Percentiles rank a stretch among this genome's conserved stretches.
These are phyloP conservation scores for Chelonia mydas DNA, from an alignment of 2,797 vertebrate species.

Conservation along the genomic window DNA sequence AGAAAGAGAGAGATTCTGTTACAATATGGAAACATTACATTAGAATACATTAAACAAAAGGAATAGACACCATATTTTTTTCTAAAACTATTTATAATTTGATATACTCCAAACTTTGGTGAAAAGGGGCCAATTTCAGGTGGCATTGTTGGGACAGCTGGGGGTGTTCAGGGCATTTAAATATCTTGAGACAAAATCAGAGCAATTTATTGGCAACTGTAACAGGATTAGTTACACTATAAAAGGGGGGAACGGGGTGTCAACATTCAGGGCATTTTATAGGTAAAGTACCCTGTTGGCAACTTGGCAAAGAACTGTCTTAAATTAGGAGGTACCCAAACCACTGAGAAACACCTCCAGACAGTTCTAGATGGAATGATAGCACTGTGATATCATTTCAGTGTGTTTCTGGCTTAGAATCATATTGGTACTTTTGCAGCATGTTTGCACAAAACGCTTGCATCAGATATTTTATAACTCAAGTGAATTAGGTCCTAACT, in stretches of 20 bases:
- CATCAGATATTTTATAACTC: not conserved
- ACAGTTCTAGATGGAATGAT: not conserved
- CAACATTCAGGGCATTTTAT: not conserved
- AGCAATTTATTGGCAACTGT: not conserved
- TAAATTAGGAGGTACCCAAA: not conserved
- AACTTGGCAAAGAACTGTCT: not conserved
- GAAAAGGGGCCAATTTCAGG: not conserved
- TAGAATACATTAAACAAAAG: not conserved
- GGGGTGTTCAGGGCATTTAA: not conserved
- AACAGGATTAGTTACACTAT: not conserved
- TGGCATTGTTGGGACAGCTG: not conserved
- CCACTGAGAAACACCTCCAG: not conserved
- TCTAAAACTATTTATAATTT: not conserved
- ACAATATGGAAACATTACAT: not conserved
- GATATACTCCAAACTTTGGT: rapidly evolving
- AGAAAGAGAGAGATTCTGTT: not conserved
- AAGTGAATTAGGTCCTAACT: not conserved
- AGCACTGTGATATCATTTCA: not conserved
- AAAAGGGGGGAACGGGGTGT: not conserved
- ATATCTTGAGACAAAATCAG: not conserved
- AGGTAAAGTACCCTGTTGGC: not conserved
- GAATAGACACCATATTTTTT: not conserved
- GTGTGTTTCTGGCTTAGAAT: not conserved
- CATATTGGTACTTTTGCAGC: not conserved
- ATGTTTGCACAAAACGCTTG: not conserved